Evolutionary conservation across 2,888 invertebrate species (phyloP), one percentile per base, ranked within the genome.

Genomic region (Meganola albula): DNA sequence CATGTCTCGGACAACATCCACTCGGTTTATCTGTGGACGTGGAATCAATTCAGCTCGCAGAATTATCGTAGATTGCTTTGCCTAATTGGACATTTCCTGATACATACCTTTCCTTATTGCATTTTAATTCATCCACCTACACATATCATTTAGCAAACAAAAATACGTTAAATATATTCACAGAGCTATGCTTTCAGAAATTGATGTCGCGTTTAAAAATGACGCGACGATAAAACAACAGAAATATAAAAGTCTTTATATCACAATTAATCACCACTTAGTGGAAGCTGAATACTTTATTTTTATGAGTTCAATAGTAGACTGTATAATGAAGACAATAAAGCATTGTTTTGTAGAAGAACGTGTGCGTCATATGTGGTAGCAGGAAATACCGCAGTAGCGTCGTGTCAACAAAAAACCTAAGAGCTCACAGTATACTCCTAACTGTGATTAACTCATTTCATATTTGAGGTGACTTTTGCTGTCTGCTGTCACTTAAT

Each of bases 361-460:
- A 31, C 37, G 40, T 33, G 30, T 26, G 36, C 48, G 39, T 53
- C 48, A 49, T 56, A 61, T 52, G 56, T 64, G 62, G 74, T 72
- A 74, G 74, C 85, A 82, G 85, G 85, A 85, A 85, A 84, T 85
- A 66, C 85, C 82, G 60, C 51, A 65, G 68, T 61, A 63, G 64
- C 72, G 73, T 69, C 74, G 71, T 70, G 72, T 75, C 73, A 68
- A 79, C 76, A 77, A 83, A 82, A 78, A 79, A 72, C 78, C 68
- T 77, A 73, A 76, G 73, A 76, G 76, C 76, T 65, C 62, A 64
- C 75, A 74, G 80, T 76, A 82, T 74, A 67, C 74, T 79, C 73
- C 77, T 82, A 78, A 74, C 74, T 74, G 72, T 75, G 74, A 77
- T 79, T 80, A 79, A 82, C 76, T 74, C 77, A 77, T 80, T 77